Base-by-base conservation (phyloP, 2,888 invertebrate species). In the Odontomyia ornata region DNA sequence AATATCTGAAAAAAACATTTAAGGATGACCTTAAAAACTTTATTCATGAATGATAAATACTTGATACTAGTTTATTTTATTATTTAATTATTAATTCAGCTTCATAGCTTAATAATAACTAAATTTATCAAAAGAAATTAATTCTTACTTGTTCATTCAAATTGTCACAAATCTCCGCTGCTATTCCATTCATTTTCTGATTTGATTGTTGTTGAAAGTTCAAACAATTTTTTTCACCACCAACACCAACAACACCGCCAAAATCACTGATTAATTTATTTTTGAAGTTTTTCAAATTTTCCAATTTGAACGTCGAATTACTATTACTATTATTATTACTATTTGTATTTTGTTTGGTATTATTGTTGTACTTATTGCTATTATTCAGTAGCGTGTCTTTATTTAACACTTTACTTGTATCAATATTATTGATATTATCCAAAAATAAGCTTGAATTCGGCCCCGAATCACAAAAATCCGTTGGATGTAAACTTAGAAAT, bases 121-220 rank as follows among this genome's bases (percentile, higher is more conserved):
- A 9, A 36, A 52, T 9, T 9, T 4, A 52, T 64, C 2, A 13
- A 30, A 64, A 64, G 13, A 30, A 30, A 30, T n/a, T 3, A 30
- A 43, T 21, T 81, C 85, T 84, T 85, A 87, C 87, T 87, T 87
- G 87, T 82, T 87, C 86, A 78, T 86, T 86, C 60, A 87, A 82
- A 83, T 85, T 86, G 78, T 86, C 87, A 82, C 86, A 87, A 78
- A 86, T 83, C 77, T 86, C 87, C 46, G 86, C 85, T 78, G 84
- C 85, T 71, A 86, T 81, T 69, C 85, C 86, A 80, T 84, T 85
- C 86, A 86, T 86, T 83, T 75, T 82, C 69, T 77, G 36, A 72
- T 79, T 25, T 73, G 77, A 28, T 81, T 82, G 65, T 72, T 77
- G 47, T 27, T 76, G 64, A 4, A 64, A 47, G 64, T 73, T 73